Conservation (phyloP, 2,113 vertebrate genomes). For the Pituophis catenifer region DNA sequence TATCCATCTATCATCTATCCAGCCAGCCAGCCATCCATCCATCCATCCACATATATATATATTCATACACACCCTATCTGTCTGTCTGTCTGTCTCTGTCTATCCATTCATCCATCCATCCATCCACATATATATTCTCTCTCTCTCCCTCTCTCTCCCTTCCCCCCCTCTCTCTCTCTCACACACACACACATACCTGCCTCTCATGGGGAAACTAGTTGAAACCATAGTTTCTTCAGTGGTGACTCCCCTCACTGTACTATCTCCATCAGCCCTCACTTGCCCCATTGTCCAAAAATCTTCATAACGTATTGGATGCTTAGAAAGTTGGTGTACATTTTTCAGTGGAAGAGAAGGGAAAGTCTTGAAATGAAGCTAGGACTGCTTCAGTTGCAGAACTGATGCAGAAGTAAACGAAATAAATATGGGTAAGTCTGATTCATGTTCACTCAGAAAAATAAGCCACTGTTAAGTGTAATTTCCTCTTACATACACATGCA, state of each 20-base stretch:
- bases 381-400: neutral
- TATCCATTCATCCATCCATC: neutral
- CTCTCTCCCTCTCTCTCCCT: too few relatives aligned
- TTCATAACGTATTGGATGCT: neutral
- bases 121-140: too few relatives aligned
- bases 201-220: neutral
- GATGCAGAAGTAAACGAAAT: neutral
- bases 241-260: too few relatives aligned
- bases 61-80: too few relatives aligned
- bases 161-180: too few relatives aligned
- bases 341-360: neutral
- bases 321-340: neutral
- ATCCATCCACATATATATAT: neutral
- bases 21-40: neutral
- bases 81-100: neutral
- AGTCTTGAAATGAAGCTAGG: neutral
- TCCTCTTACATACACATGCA: neutral
- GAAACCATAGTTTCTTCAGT: neutral
- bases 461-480: neutral
- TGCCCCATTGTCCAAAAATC: neutral
- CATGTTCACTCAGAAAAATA: neutral
- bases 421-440: neutral
- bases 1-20: neutral
- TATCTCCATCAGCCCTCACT: neutral
- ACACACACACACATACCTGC: neutral